These are phyloP conservation scores for Temnopleurus reevesii DNA, from an alignment of 53 echinoderm and acorn worm genomes.

Conservation along the genomic window DNA sequence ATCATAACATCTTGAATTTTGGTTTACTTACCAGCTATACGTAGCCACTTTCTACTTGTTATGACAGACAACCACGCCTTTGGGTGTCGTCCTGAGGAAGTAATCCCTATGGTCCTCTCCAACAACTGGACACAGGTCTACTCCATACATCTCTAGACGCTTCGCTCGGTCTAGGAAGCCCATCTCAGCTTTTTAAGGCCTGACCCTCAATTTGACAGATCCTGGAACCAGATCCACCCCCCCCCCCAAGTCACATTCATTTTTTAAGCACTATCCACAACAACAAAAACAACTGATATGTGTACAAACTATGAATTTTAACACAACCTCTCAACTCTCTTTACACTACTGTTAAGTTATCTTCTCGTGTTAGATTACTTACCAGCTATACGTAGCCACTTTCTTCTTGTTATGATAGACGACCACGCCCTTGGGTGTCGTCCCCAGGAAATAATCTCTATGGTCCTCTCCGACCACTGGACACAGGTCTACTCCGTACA, in stretches of 20 bases:
- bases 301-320: no score
- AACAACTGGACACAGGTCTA: constrained; percentile 77
- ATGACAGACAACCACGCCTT: constrained; percentile 84
- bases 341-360: no score
- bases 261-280: no score
- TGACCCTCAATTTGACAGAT: no score
- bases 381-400: constrained; percentile 90
- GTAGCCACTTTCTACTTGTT: constrained; percentile 81
- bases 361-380: constrained; percentile 58
- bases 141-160: constrained; percentile 85
- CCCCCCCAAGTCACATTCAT: no score
- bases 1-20: no score
- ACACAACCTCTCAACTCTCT: no score
- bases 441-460: constrained; percentile 85
- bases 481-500: constrained; percentile 98
- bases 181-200: constrained; percentile 83
- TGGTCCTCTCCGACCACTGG: constrained; percentile 76
- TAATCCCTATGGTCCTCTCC: constrained; percentile 78
- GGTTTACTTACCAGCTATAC: constrained; percentile 79
- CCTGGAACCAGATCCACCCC: no score
- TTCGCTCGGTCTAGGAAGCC: constrained; percentile 90
- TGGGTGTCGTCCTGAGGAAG: constrained; percentile 82
- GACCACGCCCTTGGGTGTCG: constrained; percentile 90
- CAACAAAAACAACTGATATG: no score
- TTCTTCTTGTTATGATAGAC: constrained; percentile 88